phyloP scores from a whole-genome alignment of 2,113 vertebrate species.

The Nicator chloris region DNA sequence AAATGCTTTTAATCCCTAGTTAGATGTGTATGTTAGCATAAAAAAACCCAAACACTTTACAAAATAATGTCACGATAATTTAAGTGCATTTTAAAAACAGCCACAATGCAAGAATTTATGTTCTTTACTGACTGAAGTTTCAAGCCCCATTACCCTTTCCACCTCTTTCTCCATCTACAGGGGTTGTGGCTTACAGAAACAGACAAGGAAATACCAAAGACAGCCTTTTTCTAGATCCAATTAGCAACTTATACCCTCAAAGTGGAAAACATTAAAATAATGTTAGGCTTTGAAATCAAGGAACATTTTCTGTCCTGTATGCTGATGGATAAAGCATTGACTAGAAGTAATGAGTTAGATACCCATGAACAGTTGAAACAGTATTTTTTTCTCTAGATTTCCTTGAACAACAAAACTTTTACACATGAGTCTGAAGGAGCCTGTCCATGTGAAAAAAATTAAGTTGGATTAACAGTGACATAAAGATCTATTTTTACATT shows the following conservation, averaged over 20 bases:
- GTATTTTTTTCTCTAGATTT: not conserved
- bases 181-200: not conserved
- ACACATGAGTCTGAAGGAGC: not conserved
- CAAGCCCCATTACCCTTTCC: constrained; percentile 20
- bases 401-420: not conserved
- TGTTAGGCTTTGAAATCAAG: not conserved
- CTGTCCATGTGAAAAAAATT: not conserved
- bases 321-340: not conserved
- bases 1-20: constrained; percentile 41
- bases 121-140: constrained; percentile 26
- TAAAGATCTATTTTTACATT: not conserved
- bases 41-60: not conserved
- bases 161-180: not conserved
- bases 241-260: not conserved
- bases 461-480: not conserved
- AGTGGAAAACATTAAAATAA: constrained; percentile 26
- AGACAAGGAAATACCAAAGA: not conserved
- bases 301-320: not conserved
- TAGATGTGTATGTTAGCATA: not conserved
- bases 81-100: not conserved
- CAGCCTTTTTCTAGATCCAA: not conserved
- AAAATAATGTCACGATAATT: constrained; percentile 10
- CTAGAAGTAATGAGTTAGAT: not conserved
- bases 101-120: not conserved
- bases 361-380: not conserved